Evolutionary conservation across 2,888 invertebrate species (phyloP).

Genomic region (Pocota personata): DNA sequence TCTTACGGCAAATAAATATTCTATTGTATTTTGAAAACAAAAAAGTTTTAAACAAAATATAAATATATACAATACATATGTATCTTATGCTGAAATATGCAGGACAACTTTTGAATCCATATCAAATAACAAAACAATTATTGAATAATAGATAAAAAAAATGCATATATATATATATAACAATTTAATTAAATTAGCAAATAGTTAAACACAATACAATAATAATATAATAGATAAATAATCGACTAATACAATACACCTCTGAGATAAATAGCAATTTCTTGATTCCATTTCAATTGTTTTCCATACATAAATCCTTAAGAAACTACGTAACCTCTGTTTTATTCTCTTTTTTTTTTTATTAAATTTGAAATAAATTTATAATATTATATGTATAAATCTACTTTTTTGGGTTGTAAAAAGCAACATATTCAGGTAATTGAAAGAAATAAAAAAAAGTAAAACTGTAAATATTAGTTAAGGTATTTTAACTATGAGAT

Average conservation of each 20-base stretch:
- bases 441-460: conserved; percentile 17
- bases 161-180: conserved; percentile 23
- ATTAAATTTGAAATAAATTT: neutral
- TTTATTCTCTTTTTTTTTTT: neutral
- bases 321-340: neutral
- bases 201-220: conserved; percentile 30
- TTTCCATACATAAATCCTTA: conserved; percentile 16
- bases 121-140: conserved; percentile 62
- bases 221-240: conserved; percentile 14
- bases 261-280: conserved; percentile 1
- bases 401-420: conserved; percentile 58
- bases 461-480: conserved; percentile 54
- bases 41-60: conserved; percentile 2
- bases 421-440: conserved; percentile 61
- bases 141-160: conserved; percentile 17
- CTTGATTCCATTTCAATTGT: conserved; percentile 18
- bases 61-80: conserved; percentile 38
- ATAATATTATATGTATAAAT: conserved; percentile 9
- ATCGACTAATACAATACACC: neutral
- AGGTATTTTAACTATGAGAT: conserved; percentile 11
- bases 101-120: conserved; percentile 69
- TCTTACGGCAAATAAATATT: neutral
- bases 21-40: neutral
- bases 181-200: conserved; percentile 31
- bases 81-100: conserved; percentile 59